Evolutionary conservation across 2,888 invertebrate species (phyloP).

Genomic region (Diplolepis rosae): DNA sequence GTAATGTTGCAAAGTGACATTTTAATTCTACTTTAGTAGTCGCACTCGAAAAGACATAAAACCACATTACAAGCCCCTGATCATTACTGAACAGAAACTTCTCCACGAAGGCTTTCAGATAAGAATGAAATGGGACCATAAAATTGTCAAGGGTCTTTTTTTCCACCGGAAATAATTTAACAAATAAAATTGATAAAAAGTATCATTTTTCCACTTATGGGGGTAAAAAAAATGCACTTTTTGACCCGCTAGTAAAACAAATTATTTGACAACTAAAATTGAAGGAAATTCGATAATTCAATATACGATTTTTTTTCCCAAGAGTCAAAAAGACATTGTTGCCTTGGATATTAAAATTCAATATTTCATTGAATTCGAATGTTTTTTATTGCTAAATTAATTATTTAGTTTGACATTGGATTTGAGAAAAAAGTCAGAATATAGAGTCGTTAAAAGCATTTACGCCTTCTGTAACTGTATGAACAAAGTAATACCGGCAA

Average conservation of each 20-base stretch:
- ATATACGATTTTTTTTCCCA: neutral
- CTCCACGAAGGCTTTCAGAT: neutral
- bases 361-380: neutral
- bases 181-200: too few relatives aligned
- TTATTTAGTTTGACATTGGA: neutral
- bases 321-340: too few relatives aligned
- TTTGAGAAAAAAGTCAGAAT: neutral
- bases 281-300: neutral
- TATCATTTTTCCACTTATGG: too few relatives aligned
- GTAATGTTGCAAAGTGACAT: too few relatives aligned
- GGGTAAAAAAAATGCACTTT: neutral
- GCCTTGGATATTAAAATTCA: neutral
- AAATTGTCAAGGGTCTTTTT: neutral
- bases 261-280: too few relatives aligned
- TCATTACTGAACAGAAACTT: too few relatives aligned
- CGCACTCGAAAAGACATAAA: neutral
- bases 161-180: neutral
- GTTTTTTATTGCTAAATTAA: too few relatives aligned
- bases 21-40: too few relatives aligned
- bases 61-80: too few relatives aligned
- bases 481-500: conserved; percentile 34
- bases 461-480: conserved; percentile 10
- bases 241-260: too few relatives aligned
- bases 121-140: neutral
- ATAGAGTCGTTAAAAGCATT: conserved; percentile 3